These are phyloP conservation scores for Eupristina koningsbergeri DNA, from an alignment of 1,140 invertebrate genomes.

Conservation along the genomic window DNA sequence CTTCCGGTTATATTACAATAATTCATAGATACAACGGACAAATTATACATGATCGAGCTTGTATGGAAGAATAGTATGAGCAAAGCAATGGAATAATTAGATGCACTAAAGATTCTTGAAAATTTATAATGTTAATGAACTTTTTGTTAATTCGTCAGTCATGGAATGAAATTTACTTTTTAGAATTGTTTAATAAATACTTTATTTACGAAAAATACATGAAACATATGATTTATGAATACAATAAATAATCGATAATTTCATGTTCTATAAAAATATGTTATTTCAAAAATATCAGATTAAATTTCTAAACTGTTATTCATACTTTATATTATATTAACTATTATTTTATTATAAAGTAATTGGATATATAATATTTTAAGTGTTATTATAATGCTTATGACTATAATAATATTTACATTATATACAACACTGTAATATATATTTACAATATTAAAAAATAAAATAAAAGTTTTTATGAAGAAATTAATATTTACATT, in stretches of 20 bases:
- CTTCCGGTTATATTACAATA: background rate
- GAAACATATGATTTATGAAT: too few relatives aligned
- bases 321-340: background rate
- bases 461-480: background rate
- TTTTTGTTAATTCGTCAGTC: background rate
- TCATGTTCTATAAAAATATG: too few relatives aligned
- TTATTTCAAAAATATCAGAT: too few relatives aligned
- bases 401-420: background rate
- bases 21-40: too few relatives aligned
- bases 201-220: too few relatives aligned
- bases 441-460: background rate
- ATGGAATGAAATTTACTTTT: too few relatives aligned
- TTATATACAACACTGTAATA: background rate
- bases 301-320: too few relatives aligned
- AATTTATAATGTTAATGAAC: background rate
- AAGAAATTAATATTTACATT: constrained; percentile 80
- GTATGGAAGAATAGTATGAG: background rate
- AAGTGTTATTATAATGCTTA: too few relatives aligned
- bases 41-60: background rate
- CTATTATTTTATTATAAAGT: background rate
- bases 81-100: background rate
- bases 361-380: background rate
- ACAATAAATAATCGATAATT: too few relatives aligned
- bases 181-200: too few relatives aligned
- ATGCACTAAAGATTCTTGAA: background rate